Evolutionary conservation across 2,113 vertebrate genomes (phyloP).

Genomic region (Brachionichthys hirsutus): DNA sequence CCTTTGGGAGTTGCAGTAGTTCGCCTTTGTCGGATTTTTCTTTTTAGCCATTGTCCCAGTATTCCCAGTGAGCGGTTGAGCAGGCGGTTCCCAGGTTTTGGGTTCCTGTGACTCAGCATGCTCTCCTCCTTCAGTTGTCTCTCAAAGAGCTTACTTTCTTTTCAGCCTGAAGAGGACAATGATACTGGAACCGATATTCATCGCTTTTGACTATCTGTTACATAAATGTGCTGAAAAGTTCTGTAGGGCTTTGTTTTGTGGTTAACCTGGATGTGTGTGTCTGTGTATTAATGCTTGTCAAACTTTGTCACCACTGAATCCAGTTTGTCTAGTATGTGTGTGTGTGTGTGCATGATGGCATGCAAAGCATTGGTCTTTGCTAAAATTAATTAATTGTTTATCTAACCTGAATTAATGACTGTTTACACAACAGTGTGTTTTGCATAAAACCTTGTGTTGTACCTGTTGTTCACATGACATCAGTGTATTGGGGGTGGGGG

Average conservation of each 20-base stretch:
- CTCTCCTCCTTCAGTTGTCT: slow-evolving; percentile 61
- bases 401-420: too few species aligned
- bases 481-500: too few species aligned
- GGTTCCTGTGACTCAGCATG: slow-evolving; percentile 81
- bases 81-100: slow-evolving; percentile 79
- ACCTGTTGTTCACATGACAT: too few species aligned
- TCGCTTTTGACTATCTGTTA: slow-evolving; percentile 65
- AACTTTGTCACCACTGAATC: slow-evolving; percentile 20
- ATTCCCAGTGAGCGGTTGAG: slow-evolving; percentile 75
- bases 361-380: background rate
- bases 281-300: slow-evolving; percentile 22
- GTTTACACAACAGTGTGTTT: too few species aligned
- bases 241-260: slow-evolving; percentile 42
- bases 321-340: background rate
- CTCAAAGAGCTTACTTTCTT: slow-evolving; percentile 67
- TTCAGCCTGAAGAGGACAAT: slow-evolving; percentile 66
- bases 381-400: too few species aligned
- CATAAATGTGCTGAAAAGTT: slow-evolving; percentile 69
- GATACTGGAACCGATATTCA: slow-evolving; percentile 66
- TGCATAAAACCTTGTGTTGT: too few species aligned
- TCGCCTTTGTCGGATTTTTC: slow-evolving; percentile 70
- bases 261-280: slow-evolving; percentile 30
- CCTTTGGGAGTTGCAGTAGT: slow-evolving; percentile 69
- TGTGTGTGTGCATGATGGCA: slow-evolving; percentile 13
- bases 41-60: slow-evolving; percentile 76